Evolutionary conservation across 2,888 invertebrate genomes (phyloP), one percentile per base, ranked within the genome.

Genomic region (Esperia sulphurella): DNA sequence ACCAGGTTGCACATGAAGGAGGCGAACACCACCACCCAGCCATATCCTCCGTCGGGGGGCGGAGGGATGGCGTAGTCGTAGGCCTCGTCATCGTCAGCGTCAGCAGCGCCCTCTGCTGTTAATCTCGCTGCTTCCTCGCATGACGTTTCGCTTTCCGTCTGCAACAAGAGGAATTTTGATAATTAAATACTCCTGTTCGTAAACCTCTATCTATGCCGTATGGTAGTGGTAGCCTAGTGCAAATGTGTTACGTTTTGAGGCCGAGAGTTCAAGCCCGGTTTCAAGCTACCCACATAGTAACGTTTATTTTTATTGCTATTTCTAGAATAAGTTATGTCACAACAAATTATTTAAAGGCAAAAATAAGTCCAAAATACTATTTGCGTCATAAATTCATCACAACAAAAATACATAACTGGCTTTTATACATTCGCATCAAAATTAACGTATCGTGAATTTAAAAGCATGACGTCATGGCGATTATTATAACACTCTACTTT

Each of bases 1-100:
- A 99, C 96, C 91, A 99, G 93, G 92, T 99, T 98, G 87, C 97
- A 97, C 93, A 98, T 94, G 85, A 99, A 98, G 41, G 98, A 97
- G 46, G 98, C 97, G 69, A 97, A 94, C 47, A 98, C 98, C 73
- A 99, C 96, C 71, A 98, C 89, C 97, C 96, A 97, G 51, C 96
- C 96, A 87, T 95, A 97, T 45, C 98, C 98, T 58, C 96, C 96
- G 79, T 96, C 96, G 37, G 96, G 96, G 46, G 96, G 96, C 48
- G 96, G 95, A 14, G 96, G 96, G 54, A 96, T 87, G 63, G 94
- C 93, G 70, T 94, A 94, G 71, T 95, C 93, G 62, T 83, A 90
- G 39, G 84, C 90, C 61, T 91, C 92, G 58, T 91, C 92, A 43
- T 92, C 92, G 58, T 94, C 94, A 47, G 91, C 93, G 59, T 89